phyloP scores from a whole-genome alignment of 2,113 vertebrate genomes.

The Rutilus rutilus region DNA sequence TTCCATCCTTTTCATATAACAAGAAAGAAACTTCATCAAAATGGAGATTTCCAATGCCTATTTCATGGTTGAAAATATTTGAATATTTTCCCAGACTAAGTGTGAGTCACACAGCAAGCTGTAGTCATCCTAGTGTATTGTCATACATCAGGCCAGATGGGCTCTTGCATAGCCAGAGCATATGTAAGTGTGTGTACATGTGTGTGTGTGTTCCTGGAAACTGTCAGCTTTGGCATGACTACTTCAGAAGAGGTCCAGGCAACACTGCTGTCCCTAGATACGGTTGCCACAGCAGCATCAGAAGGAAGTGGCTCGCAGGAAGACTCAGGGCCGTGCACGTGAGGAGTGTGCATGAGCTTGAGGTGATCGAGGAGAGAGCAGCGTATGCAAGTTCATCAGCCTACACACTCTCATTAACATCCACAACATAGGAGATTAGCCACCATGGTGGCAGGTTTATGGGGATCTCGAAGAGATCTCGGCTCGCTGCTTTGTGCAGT shows the following conservation, averaged over 20 bases:
- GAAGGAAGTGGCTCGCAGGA: conserved; percentile 62
- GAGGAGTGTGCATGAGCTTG: background rate
- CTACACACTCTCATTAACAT: conserved; percentile 11
- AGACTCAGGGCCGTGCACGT: background rate
- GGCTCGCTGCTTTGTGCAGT: background rate
- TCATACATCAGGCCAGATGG: conserved; percentile 36
- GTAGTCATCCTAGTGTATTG: conserved; percentile 23
- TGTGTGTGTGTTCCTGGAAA: background rate
- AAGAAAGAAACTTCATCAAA: background rate
- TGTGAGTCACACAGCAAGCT: background rate
- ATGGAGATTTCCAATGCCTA: conserved; percentile 17
- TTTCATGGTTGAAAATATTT: conserved; percentile 31
- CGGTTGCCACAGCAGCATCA: conserved; percentile 71
- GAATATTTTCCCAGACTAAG: conserved; percentile 19
- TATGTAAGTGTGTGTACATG: conserved; percentile 27
- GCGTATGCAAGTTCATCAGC: background rate
- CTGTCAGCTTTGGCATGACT: conserved; percentile 57
- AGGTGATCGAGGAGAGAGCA: background rate
- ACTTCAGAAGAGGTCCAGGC: conserved; percentile 55
- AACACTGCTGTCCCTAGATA: conserved; percentile 71
- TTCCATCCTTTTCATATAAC: background rate
- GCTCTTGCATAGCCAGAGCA: conserved; percentile 8
- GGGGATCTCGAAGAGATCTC: background rate
- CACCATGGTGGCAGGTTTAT: background rate
- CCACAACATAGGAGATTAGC: background rate